Evolutionary conservation across 2,888 invertebrate species (phyloP), one percentile per base, ranked within the genome.

Genomic region (Megaustenia siamemsis): DNA sequence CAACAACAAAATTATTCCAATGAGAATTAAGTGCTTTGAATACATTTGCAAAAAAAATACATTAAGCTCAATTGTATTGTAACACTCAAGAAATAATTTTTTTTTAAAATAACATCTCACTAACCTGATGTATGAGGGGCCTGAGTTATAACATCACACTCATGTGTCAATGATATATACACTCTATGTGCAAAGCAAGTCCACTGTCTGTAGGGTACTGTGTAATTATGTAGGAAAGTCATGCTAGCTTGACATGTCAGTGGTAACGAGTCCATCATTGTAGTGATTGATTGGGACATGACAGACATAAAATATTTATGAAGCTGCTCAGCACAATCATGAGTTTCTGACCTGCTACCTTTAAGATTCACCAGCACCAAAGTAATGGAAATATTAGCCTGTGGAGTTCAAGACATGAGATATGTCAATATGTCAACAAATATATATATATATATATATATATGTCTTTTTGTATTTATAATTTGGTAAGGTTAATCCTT

Each of bases 371-470:
- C 38, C 21, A 82, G 35, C 3, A 32, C 49, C 75, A 82, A 18
- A 32, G 82, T 75, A 35, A 82, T 43, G 3, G 53, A 45, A 21
- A 82, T 40, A 18, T 73, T 82, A 35, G 76, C 66, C 82, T 82
- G 66, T n/a, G 40, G 66, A 63, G 35, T 38, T 24, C 32, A 45
- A 49, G 43, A 43, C 3, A 56, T 10, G 40, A 28, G 3, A 76
- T 0, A 40, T 76, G 32, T 76, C 15, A 63, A 21, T 66, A 15
- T 3, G 18, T 12, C 45, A 49, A n/a, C n/a, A 49, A 12, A 45
- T 68, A 60, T 45, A 45, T 45, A 45, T 69, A 38, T 38, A 21
- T 32, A 38, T 35, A 38, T 63, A 53, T 77, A n/a, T 53, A 28
- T 77, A 28, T 77, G 24, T 77, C n/a, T 53, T 8, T 77, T 18